Conservation (phyloP, 1,140 invertebrate species). For the Calosoma granatense region DNA sequence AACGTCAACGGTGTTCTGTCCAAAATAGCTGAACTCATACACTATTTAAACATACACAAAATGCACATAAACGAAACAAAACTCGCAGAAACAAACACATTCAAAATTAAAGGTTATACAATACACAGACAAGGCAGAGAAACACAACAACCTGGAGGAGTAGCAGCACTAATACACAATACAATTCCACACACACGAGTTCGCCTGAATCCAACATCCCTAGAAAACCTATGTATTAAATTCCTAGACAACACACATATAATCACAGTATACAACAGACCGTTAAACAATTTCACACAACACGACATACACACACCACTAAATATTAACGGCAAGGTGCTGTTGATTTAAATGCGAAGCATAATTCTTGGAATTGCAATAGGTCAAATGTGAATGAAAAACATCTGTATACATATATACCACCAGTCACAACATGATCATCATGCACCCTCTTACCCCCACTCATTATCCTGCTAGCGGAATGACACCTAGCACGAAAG, state of each 20-base stretch:
- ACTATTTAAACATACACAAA: slow-evolving; percentile 9
- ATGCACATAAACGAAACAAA: slow-evolving; percentile 13
- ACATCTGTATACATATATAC: slow-evolving; percentile 13
- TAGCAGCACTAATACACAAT: not conserved
- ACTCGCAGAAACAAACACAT: not conserved
- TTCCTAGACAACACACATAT: slow-evolving; percentile 19
- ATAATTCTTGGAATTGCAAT: slow-evolving; percentile 20
- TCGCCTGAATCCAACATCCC: not conserved
- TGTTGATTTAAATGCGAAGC: slow-evolving; percentile 26
- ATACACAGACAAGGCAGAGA: not conserved
- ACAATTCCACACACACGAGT: not conserved
- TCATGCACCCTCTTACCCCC: not conserved
- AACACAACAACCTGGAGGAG: not conserved
- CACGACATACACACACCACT: slow-evolving; percentile 18
- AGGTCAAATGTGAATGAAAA: too few species aligned
- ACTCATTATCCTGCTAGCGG: slow-evolving; percentile 14
- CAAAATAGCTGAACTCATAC: slow-evolving; percentile 13
- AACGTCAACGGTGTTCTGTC: slow-evolving; percentile 13
- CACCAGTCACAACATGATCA: slow-evolving; percentile 14
- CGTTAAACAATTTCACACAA: slow-evolving; percentile 11
- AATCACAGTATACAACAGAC: slow-evolving; percentile 15
- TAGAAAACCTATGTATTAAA: slow-evolving; percentile 20
- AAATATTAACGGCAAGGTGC: slow-evolving; percentile 18
- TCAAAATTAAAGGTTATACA: not conserved
- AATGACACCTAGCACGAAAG: not conserved